Conservation (phyloP, 1,140 invertebrate genomes). For the Portunus trituberculatus region DNA sequence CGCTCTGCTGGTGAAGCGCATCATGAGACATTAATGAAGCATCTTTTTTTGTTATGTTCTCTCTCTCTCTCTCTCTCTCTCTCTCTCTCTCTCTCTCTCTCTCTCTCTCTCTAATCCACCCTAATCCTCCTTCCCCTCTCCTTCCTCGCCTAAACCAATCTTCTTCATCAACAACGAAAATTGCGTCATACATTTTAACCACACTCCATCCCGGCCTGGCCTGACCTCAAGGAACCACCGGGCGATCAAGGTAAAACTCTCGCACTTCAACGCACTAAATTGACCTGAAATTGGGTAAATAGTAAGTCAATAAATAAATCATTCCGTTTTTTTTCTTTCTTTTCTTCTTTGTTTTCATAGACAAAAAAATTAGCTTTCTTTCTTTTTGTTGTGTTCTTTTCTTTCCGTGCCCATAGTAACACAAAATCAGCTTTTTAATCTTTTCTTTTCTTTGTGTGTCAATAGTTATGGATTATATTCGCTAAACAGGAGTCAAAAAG, state of each 20-base stretch:
- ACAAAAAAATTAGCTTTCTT: not conserved
- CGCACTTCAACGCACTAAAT: too few relatives aligned
- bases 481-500: too few relatives aligned
- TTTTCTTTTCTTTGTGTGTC: not conserved
- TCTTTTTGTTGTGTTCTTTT: not conserved
- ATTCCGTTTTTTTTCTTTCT: conserved; percentile 5
- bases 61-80: conserved; percentile 8
- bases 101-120: conserved; percentile 1
- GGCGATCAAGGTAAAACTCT: too few relatives aligned
- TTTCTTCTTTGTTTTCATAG: not conserved
- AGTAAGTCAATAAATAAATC: too few relatives aligned
- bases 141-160: not conserved
- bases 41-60: not conserved
- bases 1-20: too few relatives aligned
- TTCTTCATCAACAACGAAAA: not conserved
- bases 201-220: too few relatives aligned
- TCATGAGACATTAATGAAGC: too few relatives aligned
- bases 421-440: not conserved
- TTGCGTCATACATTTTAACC: too few relatives aligned
- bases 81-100: conserved; percentile 39
- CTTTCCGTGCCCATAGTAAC: not conserved
- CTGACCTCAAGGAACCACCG: too few relatives aligned
- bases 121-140: not conserved
- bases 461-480: too few relatives aligned
- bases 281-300: too few relatives aligned